Conservation (phyloP, 2,113 vertebrate genomes). For the Neodon shergylaensis region DNA sequence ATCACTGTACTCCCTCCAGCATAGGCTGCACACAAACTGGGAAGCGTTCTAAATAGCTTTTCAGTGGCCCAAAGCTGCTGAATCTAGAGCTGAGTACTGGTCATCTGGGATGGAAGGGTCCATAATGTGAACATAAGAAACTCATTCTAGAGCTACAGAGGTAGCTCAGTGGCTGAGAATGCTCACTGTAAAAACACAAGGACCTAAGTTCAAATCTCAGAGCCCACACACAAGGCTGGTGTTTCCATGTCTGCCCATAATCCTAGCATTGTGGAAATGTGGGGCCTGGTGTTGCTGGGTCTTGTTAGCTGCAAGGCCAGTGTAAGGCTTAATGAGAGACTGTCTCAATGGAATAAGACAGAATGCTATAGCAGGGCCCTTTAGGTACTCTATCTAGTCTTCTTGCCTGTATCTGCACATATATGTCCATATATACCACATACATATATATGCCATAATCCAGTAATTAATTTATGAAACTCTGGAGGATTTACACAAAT, state of each 20-base stretch:
- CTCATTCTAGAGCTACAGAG: background rate
- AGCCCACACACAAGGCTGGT: too few species aligned
- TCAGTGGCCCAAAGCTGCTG: background rate
- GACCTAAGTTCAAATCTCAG: background rate
- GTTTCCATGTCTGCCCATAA: too few species aligned
- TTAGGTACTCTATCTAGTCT: too few species aligned
- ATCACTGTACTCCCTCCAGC: constrained; percentile 47
- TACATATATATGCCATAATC: background rate
- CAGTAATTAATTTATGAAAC: background rate
- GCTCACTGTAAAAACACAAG: background rate
- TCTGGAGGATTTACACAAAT: background rate
- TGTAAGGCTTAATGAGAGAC: background rate
- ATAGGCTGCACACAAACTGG: constrained; percentile 12
- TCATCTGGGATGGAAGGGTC: background rate
- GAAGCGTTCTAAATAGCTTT: constrained; percentile 74
- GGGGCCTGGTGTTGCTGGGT: fast-evolving
- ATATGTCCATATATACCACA: background rate
- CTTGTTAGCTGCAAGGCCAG: background rate
- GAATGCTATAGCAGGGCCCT: background rate
- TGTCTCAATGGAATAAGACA: too few species aligned
- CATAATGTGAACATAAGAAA: constrained; percentile 43
- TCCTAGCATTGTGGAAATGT: background rate
- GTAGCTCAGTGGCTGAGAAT: background rate
- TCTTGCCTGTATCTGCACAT: background rate
- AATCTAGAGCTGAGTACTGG: background rate